Base-by-base conservation (phyloP, 2,888 invertebrate species). In the Ametastegia equiseti region DNA sequence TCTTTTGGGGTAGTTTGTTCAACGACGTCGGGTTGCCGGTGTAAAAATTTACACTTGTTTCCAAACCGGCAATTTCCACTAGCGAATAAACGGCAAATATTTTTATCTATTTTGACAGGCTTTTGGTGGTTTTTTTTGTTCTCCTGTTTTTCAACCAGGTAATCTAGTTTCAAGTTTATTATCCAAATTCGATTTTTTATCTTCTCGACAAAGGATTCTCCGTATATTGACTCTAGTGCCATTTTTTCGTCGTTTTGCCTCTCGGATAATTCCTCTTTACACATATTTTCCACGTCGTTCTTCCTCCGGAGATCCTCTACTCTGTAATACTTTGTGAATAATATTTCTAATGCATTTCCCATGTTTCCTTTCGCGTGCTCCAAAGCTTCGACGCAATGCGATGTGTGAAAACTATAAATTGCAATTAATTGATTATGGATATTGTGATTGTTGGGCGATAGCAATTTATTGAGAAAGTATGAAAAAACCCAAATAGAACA, bases 191-290 rank as follows among this genome's bases (percentile, higher is more conserved):
- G 87, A 91, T 96, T 94, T 80, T 93, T 92, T 80, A 96, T 95
- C 89, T 95, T 96, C 83, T 95, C 95, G 86, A 92, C 93, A 89
- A 96, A 97, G 42, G 93, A 93, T 42, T 93, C 92, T 82, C 96
- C 96, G 86, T 96, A 97, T 84, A 97, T 97, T 19, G 96, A 96
- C 91, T 96, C 94, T 45, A 97, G 91, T 0, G 95, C 96, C 83
- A 94, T 94, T 90, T 94, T 95, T 88, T 97, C 97, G 81, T 97
- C 97, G 11, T 91, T 92, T 82, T 95, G 93, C 92, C 95, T 94
- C 89, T 96, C 95, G 39, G 94, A 84, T 57, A 96, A 88, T 86
- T 95, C 95, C 2, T 92, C 87, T 83, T 92, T 90, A 4, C 93
- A 90, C 0, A 93, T 92, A 81, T 93, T 88, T 67, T 86, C 83